phyloP scores from a whole-genome alignment of 2,888 invertebrate species.

The Scaptomyza flava region DNA sequence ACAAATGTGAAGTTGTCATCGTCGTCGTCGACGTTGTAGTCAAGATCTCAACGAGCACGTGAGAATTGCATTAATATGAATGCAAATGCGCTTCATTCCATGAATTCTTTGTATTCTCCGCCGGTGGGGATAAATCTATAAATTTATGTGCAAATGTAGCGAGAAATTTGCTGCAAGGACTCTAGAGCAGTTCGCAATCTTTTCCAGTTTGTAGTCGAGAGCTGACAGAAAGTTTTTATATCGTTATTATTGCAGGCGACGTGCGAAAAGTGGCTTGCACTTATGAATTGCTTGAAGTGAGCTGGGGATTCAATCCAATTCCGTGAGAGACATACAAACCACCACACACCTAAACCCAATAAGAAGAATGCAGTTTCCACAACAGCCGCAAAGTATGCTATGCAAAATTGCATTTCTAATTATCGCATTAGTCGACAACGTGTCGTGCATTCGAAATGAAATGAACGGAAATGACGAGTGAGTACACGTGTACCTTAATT shows the following conservation, averaged over 20 bases:
- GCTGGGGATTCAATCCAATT: conserved; percentile 57
- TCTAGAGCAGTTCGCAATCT: conserved; percentile 67
- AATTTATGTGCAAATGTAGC: conserved; percentile 77
- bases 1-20: conserved; percentile 63
- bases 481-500: conserved; percentile 63
- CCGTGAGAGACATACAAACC: conserved; percentile 22
- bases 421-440: conserved; percentile 82
- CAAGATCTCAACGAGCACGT: conserved; percentile 67
- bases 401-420: conserved; percentile 83
- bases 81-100: conserved; percentile 60
- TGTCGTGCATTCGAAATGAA: conserved; percentile 83
- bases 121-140: conserved; percentile 59
- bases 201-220: conserved; percentile 45
- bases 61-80: conserved; percentile 80
- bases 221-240: conserved; percentile 74
- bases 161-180: conserved; percentile 55
- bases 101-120: neutral
- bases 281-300: conserved; percentile 80
- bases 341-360: conserved; percentile 1
- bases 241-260: conserved; percentile 62
- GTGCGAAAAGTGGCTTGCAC: conserved; percentile 71
- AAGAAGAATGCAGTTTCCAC: conserved; percentile 58
- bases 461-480: conserved; percentile 70
- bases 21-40: conserved; percentile 15
- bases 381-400: conserved; percentile 79